These are phyloP conservation scores for Lapara coniferarum DNA, from an alignment of 2,888 invertebrate species.

Conservation along the genomic window DNA sequence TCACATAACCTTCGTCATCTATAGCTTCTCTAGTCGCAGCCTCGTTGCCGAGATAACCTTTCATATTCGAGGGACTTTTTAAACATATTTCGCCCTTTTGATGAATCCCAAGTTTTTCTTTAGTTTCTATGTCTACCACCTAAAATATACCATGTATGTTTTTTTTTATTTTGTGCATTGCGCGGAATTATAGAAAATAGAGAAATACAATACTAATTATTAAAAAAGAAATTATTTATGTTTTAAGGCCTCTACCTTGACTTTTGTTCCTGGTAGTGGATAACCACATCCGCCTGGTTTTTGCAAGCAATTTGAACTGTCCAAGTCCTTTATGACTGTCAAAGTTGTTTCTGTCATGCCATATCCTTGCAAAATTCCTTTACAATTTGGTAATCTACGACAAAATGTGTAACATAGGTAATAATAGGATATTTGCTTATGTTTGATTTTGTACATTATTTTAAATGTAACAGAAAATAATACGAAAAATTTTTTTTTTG, in stretches of 20 bases:
- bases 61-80: constrained; percentile 61
- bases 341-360: constrained; percentile 53
- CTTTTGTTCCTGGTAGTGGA: constrained; percentile 35
- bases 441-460: no score
- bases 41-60: constrained; percentile 58
- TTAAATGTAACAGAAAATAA: no score
- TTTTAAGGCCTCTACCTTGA: constrained; percentile 43
- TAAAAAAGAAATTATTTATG: background rate
- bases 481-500: no score
- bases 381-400: constrained; percentile 48
- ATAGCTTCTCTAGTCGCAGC: constrained; percentile 52
- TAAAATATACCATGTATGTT: constrained; percentile 36
- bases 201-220: background rate
- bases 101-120: constrained; percentile 52
- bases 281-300: constrained; percentile 49
- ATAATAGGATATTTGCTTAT: no score
- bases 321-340: constrained; percentile 36
- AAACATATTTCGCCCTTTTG: constrained; percentile 63
- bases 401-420: no score
- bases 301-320: background rate
- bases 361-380: constrained; percentile 48
- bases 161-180: background rate
- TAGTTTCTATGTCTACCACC: constrained; percentile 66
- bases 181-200: background rate
- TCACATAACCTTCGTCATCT: constrained; percentile 61